Evolutionary conservation across 2,888 invertebrate genomes (phyloP), one percentile per base, ranked within the genome.

Genomic region (Aphidius colemani): DNA sequence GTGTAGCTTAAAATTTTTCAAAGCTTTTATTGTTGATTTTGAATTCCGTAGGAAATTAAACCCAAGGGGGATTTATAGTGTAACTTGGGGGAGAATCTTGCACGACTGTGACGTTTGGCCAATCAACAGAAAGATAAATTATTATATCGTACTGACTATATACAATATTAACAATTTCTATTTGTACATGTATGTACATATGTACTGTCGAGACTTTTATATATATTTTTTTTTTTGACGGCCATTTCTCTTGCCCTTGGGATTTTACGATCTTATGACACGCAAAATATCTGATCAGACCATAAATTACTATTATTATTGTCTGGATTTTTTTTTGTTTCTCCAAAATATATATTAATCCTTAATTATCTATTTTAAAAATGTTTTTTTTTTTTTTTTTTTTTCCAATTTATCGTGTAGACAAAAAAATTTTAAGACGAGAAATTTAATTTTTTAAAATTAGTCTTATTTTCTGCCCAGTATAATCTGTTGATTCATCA

Each of bases 71-170:
- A 30, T 30, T 30, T 30, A 30, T 30, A 30, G 3, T 30, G 30
- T 30, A 5, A 30, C 30, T 30, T 30, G 30, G 30, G 30, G 30
- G 30, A 30, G 30, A 30, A 2, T 30, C 30, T 30, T 30, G 30
- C 30, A 30, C 30, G 59, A 59, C 58, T 64, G 56, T 63, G 65
- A 62, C 65, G 63, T 56, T 65, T 70, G 68, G 67, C 72, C 72
- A 72, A 74, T 74, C 73, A 71, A 71, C 71, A 66, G 64, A 59
- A 51, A 66, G 70, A 71, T 72, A 73, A 74, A 70, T 74, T 74
- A 72, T 69, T 63, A 69, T 30, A 30, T 30, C 5, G 30, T 30
- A 67, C 65, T 18, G 13, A 48, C 11, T 45, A 50, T n/a, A 66
- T 66, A 30, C 5, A 30, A 30, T 30, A 30, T 30, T 30, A 30